phyloP scores from a whole-genome alignment of 2,113 vertebrate species.

The Calidris pugnax region DNA sequence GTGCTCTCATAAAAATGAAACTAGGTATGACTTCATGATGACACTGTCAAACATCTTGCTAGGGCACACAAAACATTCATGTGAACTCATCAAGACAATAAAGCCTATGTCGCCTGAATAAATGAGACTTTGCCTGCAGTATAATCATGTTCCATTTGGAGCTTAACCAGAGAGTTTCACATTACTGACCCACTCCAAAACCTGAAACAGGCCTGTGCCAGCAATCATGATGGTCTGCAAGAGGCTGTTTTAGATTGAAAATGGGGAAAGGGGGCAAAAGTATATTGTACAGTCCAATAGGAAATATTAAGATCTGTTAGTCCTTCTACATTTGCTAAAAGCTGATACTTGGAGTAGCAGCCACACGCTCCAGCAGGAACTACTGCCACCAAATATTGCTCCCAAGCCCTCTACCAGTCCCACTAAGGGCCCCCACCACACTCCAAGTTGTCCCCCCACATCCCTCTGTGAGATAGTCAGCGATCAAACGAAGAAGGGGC shows the following conservation, averaged over 20 bases:
- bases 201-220: not conserved
- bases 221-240: not conserved
- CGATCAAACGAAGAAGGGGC: not conserved
- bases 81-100: not conserved
- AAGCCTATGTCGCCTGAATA: not conserved
- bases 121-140: not conserved
- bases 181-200: not conserved
- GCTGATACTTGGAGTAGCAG: not conserved
- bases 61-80: not conserved
- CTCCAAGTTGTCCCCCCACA: not conserved
- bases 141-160: not conserved
- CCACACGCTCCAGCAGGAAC: not conserved
- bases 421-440: not conserved
- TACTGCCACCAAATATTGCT: not conserved
- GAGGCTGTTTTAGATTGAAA: not conserved
- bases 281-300: not conserved
- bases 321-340: not conserved
- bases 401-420: not conserved
- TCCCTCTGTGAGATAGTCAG: not conserved
- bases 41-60: not conserved
- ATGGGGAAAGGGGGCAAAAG: not conserved
- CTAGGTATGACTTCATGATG: not conserved
- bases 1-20: not conserved
- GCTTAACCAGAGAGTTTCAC: not conserved
- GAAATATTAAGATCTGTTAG: not conserved